Base-by-base conservation (phyloP, 2,797 vertebrate species). In the Merluccius polli region DNA sequence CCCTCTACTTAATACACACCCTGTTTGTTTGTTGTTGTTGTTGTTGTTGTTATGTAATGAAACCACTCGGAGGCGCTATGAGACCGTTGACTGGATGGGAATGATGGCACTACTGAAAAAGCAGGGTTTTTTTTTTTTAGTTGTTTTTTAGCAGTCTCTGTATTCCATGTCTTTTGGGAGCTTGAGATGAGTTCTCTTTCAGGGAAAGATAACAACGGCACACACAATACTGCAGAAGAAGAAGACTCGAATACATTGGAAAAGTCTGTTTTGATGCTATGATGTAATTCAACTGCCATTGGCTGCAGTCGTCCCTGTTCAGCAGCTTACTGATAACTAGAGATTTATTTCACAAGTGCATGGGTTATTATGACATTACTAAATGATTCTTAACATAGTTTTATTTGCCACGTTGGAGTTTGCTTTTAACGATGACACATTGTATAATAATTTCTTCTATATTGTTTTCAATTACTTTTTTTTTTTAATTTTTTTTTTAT, bases 381-480 rank as follows among this genome's bases (percentile, higher is more conserved):
- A 24, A 27, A 65, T 27, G 24, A 65, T 65, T 11, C 59, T 65
- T 73, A 76, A 71, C 73, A 59, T 76, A 83, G 78, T 30, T 65
- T 65, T 65, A 65, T 65, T n/a, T 1, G n/a, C 59, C 59, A 65
- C 24, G n/a, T 65, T 65, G 59, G 78, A 77, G 6, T 67, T 84
- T 81, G 78, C 59, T 87, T 86, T 84, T 85, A 82, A 81, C 81
- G 88, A 27, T 24, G 59, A 27, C 59, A 65, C 59, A 27, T 65
- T 65, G 59, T 65, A 65, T 12, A 27, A 27, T 10, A 27, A 27
- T 65, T 24, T 65, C 52, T 21, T 24, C n/a, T 10, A 24, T 35
- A 3, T n/a, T 59, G 48, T 52, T 52, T 59, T 59, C 52, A 59
- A 65, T 48, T 3, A 48, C 41, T 16, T 2, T 48, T 16, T 48